Evolutionary conservation across 2,888 invertebrate species (phyloP), one percentile per base, ranked within the genome.

Genomic region (Dicyrtomina minuta): DNA sequence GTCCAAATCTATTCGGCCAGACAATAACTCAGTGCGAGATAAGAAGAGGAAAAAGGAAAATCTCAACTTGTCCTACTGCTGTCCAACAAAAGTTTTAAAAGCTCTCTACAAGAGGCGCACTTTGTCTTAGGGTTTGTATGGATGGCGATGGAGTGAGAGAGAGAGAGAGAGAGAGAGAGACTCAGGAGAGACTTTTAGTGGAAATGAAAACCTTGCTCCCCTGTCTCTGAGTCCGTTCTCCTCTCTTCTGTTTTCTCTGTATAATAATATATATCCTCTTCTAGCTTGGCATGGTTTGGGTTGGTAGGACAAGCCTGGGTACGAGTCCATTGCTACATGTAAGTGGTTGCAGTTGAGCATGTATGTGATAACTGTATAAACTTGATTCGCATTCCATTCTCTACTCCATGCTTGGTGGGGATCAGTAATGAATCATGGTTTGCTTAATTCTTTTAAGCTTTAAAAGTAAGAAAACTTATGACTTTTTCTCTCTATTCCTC

Each of bases 321-420:
- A 33, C 33, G 33, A 33, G 33, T 33, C 33, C 33, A 33, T 33
- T 33, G 33, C 33, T 33, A 33, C 33, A 33, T 33, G 33, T 33
- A 33, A 33, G 33, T 33, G 8, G 8, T 33, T 33, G 33, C 8
- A 33, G 49, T 17, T 46, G 49, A 17, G 49, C 20, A 55, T 55
- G 55, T 55, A 24, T 55, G 24, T 20, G 17, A 5, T 55, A 55
- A 55, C 55, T 55, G 13, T 22, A 15, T 22, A 22, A 49, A 49
- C 49, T 15, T 55, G 55, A 55, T 55, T 55, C 55, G 24, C 55
- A 55, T 55, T 55, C 55, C 55, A 55, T 55, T 55, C 55, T 55
- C 55, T 15, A 55, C 55, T 55, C 55, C 55, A 22, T 55, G 49
- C 55, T 24, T 55, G 24, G 55, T 55, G 22, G 24, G 20, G 15